Conservation (phyloP, 2,113 vertebrate species). For the Microcebus ravelobensis region DNA sequence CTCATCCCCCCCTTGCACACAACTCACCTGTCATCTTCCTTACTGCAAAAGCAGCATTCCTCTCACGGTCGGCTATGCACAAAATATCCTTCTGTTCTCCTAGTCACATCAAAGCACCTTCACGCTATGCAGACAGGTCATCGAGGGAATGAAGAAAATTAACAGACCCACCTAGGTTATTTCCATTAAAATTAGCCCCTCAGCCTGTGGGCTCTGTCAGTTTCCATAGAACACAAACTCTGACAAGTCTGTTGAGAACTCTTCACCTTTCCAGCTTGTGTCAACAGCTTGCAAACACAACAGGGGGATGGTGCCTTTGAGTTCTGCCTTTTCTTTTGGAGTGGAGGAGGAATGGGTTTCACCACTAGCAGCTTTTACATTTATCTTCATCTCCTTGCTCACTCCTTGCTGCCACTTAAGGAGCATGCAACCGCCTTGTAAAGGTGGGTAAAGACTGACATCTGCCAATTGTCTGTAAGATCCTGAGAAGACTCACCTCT, state of each 20-base stretch:
- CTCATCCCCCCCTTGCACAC: background rate
- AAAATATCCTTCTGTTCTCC: slow-evolving; percentile 87
- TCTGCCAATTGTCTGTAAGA: background rate
- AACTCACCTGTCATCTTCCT: slow-evolving; percentile 60
- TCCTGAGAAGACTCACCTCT: background rate
- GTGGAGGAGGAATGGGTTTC: background rate
- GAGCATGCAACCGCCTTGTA: background rate
- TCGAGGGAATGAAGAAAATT: slow-evolving; percentile 81
- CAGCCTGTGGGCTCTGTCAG: slow-evolving; percentile 85
- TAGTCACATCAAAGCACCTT: slow-evolving; percentile 86
- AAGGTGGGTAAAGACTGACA: background rate
- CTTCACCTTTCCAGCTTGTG: slow-evolving; percentile 62
- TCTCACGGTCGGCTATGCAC: slow-evolving; percentile 86
- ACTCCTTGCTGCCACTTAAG: background rate
- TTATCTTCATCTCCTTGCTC: background rate
- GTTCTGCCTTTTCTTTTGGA: background rate
- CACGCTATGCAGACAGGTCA: slow-evolving; percentile 84
- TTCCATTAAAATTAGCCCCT: slow-evolving; percentile 88
- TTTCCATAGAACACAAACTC: slow-evolving; percentile 86
- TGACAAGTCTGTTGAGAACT: slow-evolving; percentile 84
- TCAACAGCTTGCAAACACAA: slow-evolving; percentile 59
- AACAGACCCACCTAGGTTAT: slow-evolving; percentile 88
- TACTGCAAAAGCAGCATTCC: slow-evolving; percentile 79
- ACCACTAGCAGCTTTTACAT: background rate
- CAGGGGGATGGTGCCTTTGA: background rate